Conservation (phyloP, 2,113 vertebrate species). For the Cebus imitator region DNA sequence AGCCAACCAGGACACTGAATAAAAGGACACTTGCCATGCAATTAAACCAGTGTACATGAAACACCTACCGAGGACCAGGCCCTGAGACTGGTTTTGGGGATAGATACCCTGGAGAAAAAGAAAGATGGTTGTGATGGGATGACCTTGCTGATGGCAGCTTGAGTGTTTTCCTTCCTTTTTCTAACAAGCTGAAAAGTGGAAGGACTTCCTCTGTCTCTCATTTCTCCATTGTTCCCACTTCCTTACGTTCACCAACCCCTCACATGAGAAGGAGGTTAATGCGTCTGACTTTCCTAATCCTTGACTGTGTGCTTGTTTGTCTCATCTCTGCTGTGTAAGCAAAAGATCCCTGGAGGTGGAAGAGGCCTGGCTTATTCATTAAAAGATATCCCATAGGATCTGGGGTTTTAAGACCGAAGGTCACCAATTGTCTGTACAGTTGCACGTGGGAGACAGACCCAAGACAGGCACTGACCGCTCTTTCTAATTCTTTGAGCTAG, state of each 20-base stretch:
- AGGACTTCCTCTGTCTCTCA: background rate
- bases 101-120: background rate
- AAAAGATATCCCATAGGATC: background rate
- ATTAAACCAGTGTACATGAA: background rate
- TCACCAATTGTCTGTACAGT: background rate
- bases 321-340: background rate
- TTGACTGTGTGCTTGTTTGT: background rate
- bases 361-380: background rate
- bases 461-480: background rate
- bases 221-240: background rate
- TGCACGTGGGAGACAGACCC: background rate
- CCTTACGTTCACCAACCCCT: background rate
- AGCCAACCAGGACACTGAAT: background rate
- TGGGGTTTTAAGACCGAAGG: background rate
- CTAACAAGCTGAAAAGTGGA: background rate
- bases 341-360: background rate
- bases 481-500: background rate
- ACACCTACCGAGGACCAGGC: background rate
- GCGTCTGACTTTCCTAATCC: background rate
- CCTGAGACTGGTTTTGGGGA: background rate
- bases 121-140: background rate
- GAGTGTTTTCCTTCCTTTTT: background rate
- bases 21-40: background rate
- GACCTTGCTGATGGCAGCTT: background rate
- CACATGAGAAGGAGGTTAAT: background rate